phyloP scores from a whole-genome alignment of 2,113 vertebrate species.

The Rhinolophus sinicus region DNA sequence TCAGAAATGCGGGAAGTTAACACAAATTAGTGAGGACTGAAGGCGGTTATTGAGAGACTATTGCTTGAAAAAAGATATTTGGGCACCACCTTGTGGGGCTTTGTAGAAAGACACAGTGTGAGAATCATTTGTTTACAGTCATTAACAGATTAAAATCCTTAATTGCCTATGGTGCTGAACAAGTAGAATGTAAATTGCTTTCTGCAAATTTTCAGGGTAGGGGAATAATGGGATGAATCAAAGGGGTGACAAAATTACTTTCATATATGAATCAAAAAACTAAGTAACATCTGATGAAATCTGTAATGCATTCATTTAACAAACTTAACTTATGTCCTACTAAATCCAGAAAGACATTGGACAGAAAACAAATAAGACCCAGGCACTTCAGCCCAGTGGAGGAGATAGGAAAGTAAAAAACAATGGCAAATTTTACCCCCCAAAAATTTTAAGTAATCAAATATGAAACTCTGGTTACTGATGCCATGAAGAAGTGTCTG shows the following conservation, averaged over 20 bases:
- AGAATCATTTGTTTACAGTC: background rate
- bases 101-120: slow-evolving; percentile 56
- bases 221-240: background rate
- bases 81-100: slow-evolving; percentile 76
- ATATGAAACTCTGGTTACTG: background rate
- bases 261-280: background rate
- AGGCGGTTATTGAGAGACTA: background rate
- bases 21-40: background rate
- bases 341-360: background rate
- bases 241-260: background rate
- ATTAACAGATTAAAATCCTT: slow-evolving; percentile 28
- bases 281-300: slow-evolving; percentile 34
- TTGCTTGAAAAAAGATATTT: slow-evolving; percentile 64
- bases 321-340: background rate
- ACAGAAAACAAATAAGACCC: background rate
- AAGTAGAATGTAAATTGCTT: background rate
- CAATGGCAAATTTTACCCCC: background rate
- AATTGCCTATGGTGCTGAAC: background rate
- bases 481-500: background rate
- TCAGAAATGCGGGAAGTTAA: slow-evolving; percentile 22
- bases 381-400: background rate
- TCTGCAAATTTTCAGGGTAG: background rate
- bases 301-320: background rate
- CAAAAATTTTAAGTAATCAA: background rate
- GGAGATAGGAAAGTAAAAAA: background rate